Percentiles rank a stretch among this genome's conserved stretches.
These are phyloP conservation scores for Perognathus longimembris DNA, from an alignment of 2,113 vertebrate species.

Conservation along the genomic window DNA sequence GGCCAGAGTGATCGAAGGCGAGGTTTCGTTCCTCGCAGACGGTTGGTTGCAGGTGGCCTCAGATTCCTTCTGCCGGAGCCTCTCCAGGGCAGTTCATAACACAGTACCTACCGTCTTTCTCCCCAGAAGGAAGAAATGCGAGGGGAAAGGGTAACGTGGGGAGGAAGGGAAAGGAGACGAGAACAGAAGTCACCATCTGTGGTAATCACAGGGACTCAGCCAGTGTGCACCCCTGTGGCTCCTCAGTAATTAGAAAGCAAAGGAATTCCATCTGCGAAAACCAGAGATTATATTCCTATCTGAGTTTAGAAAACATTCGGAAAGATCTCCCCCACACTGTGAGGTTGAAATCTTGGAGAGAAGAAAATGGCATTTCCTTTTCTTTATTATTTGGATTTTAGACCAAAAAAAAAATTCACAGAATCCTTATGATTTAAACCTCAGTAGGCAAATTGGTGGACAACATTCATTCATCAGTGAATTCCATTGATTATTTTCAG, in stretches of 20 bases:
- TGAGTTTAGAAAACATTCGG: neutral
- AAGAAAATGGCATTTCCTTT: neutral
- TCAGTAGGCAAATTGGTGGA: neutral
- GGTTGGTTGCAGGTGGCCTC: too few relatives aligned
- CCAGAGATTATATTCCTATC: neutral
- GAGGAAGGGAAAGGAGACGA: too few relatives aligned
- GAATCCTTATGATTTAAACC: neutral
- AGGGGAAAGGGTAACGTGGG: neutral
- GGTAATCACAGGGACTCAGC: too few relatives aligned
- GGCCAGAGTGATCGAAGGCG: neutral
- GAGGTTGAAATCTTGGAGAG: neutral
- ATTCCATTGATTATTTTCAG: neutral
- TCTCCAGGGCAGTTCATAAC: neutral
- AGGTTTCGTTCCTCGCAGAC: neutral
- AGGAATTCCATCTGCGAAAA: neutral
- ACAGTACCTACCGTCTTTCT: neutral
- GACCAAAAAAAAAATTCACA: neutral
- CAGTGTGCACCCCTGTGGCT: rapidly evolving
- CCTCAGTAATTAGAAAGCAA: neutral
- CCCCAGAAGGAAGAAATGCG: too few relatives aligned
- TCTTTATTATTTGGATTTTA: neutral
- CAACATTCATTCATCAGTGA: neutral
- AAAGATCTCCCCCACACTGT: neutral
- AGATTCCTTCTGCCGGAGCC: neutral
- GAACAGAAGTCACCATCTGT: too few relatives aligned